Base-by-base conservation (phyloP, 2,888 invertebrate genomes). In the Kryphioiulus occultus region DNA sequence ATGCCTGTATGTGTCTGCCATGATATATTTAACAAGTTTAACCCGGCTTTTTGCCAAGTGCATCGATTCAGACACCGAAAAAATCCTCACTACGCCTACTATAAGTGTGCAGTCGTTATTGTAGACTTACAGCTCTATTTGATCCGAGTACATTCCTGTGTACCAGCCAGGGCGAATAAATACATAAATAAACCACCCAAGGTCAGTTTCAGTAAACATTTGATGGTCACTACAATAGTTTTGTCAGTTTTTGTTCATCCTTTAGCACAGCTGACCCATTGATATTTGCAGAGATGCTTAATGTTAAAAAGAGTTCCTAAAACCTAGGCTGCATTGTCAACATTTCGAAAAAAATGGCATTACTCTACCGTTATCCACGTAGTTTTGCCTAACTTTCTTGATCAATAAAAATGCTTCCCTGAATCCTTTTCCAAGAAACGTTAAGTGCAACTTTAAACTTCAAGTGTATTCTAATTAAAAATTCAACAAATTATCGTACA, bases 21-120 rank as follows among this genome's bases (percentile, higher is more conserved):
- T 68, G 68, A 68, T 68, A 68, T 68, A 68, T 68, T 68, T 68
- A 68, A 68, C 68, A 68, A 68, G 68, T 68, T 68, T 68, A 68
- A 68, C 68, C 68, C 68, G 68, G 68, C 68, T 68, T 68, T 68
- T 68, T 68, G 68, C 68, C 68, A 68, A 68, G 68, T 68, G 68
- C 68, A 68, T 68, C 68, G 68, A 68, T 68, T 68, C 68, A 68
- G 68, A 68, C 68, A 68, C 26, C 68, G 68, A 68, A 68, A 68
- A 68, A 68, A 22, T 68, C 26, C 68, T 22, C 68, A 68, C 22
- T 68, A 68, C 22, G 68, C 68, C 26, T 68, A 68, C 68, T 26
- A 68, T 22, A 68, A 68, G 68, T 68, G 68, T 22, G 68, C 22
- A 68, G 10, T 68, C 26, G 26, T 68, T 59, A 2, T 68, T 26